Conservation (phyloP, 1,140 invertebrate species). For the Argopecten irradians region DNA sequence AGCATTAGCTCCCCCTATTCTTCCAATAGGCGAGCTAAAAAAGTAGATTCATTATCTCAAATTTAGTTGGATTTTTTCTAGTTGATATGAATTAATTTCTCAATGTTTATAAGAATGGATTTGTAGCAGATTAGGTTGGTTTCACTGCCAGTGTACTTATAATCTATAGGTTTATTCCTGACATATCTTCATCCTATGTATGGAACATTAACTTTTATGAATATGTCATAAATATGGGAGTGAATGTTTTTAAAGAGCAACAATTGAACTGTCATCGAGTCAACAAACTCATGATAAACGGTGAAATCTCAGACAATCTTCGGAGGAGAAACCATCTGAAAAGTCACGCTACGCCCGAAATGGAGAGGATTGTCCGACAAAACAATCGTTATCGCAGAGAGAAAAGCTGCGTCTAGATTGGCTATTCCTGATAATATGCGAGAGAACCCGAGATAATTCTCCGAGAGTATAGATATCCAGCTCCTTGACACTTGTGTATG, state of each 20-base stretch:
- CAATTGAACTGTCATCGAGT: constrained; percentile 9
- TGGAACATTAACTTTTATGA: neutral
- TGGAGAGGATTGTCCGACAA: neutral
- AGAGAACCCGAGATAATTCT: neutral
- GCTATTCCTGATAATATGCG: neutral
- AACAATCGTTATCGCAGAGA: neutral
- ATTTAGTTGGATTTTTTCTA: no score
- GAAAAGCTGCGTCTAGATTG: neutral
- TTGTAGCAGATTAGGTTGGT: neutral
- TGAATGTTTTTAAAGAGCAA: neutral
- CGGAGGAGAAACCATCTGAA: neutral
- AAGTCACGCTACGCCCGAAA: neutral
- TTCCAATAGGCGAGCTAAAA: no score
- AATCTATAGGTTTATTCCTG: neutral
- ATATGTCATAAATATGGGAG: neutral
- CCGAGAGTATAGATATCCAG: neutral
- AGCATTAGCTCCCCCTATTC: no score
- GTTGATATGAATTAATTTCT: neutral
- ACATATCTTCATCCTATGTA: neutral
- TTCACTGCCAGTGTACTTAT: neutral
- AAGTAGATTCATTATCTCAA: no score
- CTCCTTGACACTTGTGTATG: neutral
- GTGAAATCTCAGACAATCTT: neutral
- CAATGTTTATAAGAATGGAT: neutral
- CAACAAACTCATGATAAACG: neutral